Conservation (phyloP, 2,113 vertebrate species). For the Laticauda colubrina region DNA sequence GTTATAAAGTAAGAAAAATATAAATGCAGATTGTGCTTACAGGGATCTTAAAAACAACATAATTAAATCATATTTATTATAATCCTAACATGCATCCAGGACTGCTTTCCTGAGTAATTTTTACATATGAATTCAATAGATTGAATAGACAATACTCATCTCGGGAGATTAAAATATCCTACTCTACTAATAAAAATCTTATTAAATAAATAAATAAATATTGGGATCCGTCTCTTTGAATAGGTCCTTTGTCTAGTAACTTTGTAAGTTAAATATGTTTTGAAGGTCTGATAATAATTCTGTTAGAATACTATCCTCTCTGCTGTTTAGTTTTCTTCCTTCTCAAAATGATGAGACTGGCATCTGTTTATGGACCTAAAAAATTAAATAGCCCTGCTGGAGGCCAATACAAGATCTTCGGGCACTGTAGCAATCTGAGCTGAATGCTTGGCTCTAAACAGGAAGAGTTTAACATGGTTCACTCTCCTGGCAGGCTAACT, state of each 20-base stretch:
- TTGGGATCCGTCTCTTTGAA: neutral
- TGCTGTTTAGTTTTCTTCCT: neutral
- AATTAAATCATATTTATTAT: neutral
- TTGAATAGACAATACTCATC: neutral
- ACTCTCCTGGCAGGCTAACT: neutral
- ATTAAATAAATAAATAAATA: too few relatives aligned
- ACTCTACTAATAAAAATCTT: neutral
- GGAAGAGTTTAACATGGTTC: neutral
- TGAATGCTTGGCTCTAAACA: neutral
- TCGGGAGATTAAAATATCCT: neutral
- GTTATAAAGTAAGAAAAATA: neutral
- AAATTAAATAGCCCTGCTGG: neutral
- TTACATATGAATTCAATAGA: neutral
- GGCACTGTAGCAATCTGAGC: neutral
- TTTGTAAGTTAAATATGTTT: neutral
- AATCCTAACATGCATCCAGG: neutral
- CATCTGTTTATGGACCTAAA: neutral
- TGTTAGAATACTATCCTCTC: neutral
- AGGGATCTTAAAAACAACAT: neutral
- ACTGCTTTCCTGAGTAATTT: neutral
- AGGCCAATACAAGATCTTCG: neutral
- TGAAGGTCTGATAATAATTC: neutral
- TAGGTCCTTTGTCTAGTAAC: neutral
- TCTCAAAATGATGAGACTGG: neutral
- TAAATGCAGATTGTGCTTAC: neutral